Conservation (phyloP, 2,888 invertebrate species). For the Drosophila neoperkinsi region DNA sequence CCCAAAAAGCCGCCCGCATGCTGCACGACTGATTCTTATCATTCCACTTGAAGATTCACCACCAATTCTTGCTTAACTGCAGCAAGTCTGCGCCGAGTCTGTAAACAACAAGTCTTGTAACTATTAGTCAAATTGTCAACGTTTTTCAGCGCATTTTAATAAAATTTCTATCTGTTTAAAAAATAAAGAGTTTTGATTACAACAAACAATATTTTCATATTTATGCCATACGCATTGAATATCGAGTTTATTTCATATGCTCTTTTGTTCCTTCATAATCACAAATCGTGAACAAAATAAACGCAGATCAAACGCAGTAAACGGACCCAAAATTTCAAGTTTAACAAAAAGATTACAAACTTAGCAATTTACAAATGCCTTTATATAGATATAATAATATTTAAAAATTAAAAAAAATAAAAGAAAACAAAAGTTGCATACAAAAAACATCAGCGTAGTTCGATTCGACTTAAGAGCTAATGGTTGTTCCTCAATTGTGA, state of each 20-base stretch:
- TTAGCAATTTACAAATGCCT: constrained; percentile 48
- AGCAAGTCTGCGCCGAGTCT: constrained; percentile 46
- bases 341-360: constrained; percentile 33
- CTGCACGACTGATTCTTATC: constrained; percentile 49
- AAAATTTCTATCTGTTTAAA: constrained; percentile 59
- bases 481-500: constrained; percentile 53
- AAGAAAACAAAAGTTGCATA: constrained; percentile 11
- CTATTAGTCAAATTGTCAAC: constrained; percentile 81
- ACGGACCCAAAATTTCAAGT: constrained; percentile 18
- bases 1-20: constrained; percentile 2
- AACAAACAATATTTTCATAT: constrained; percentile 1
- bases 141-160: constrained; percentile 62
- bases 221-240: constrained; percentile 25
- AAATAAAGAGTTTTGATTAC: background rate
- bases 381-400: constrained; percentile 19
- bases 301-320: constrained; percentile 20
- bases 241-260: constrained; percentile 41
- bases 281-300: constrained; percentile 14
- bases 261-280: constrained; percentile 10
- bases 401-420: constrained; percentile 11
- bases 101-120: constrained; percentile 51
- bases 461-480: constrained; percentile 51
- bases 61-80: constrained; percentile 29
- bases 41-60: constrained; percentile 43
- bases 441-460: constrained; percentile 38